Evolutionary conservation across 2,113 vertebrate genomes (phyloP).

Genomic region (Grantiella picta): DNA sequence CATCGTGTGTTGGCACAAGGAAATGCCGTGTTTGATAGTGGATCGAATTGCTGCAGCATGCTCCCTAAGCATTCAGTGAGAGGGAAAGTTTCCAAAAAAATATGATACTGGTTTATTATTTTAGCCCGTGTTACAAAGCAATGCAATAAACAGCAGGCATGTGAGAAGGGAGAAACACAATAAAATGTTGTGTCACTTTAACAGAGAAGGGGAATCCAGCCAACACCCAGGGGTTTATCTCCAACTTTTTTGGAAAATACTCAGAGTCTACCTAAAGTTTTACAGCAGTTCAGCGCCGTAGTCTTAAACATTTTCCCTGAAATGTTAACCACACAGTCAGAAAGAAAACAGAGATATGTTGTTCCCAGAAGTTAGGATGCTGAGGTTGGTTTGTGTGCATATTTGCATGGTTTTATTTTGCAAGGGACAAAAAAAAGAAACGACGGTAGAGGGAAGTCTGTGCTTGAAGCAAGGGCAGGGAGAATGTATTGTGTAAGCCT

Average conservation of each 20-base stretch:
- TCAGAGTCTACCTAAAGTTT: neutral
- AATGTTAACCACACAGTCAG: neutral
- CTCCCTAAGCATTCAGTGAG: neutral
- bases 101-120: rapidly evolving
- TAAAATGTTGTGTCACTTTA: neutral
- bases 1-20: rapidly evolving
- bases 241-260: neutral
- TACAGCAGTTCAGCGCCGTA: neutral
- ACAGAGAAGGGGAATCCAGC: neutral
- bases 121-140: neutral
- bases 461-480: neutral
- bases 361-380: neutral
- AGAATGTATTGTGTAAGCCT: neutral
- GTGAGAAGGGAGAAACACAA: neutral
- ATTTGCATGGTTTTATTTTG: neutral
- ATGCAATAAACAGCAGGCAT: neutral
- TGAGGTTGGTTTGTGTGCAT: neutral
- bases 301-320: neutral
- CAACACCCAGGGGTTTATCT: neutral
- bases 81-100: neutral
- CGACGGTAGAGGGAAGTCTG: neutral
- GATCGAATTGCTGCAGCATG: neutral
- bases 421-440: neutral
- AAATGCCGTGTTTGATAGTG: rapidly evolving
- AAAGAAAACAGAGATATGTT: neutral